Conservation (phyloP, 2,888 invertebrate genomes). For the Leistus spinibarbis region DNA sequence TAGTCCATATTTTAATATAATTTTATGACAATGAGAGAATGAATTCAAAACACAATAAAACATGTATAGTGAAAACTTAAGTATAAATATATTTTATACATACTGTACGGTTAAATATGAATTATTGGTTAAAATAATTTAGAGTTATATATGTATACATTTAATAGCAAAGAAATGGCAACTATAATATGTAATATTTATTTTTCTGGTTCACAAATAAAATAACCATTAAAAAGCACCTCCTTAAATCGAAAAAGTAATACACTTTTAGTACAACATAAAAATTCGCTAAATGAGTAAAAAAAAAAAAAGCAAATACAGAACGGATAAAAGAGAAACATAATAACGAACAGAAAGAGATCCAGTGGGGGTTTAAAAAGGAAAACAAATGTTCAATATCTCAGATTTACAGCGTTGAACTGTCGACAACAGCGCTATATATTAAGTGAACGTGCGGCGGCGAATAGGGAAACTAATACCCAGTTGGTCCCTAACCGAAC, state of each 20-base stretch:
- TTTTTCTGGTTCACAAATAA: background rate
- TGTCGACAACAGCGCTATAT: constrained; percentile 13
- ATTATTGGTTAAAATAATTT: too few species aligned
- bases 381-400: constrained; percentile 13
- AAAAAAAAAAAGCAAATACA: background rate
- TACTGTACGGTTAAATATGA: too few species aligned
- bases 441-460: background rate
- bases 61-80: too few species aligned
- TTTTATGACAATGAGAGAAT: too few species aligned
- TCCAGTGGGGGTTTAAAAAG: background rate
- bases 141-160: too few species aligned
- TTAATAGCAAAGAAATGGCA: too few species aligned
- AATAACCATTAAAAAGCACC: background rate
- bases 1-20: too few species aligned
- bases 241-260: background rate
- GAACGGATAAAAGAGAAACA: background rate
- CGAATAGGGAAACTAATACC: background rate
- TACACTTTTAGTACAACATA: background rate
- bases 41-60: too few species aligned
- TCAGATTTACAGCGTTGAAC: constrained; percentile 12
- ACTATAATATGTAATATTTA: background rate
- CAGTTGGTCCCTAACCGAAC: background rate
- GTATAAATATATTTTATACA: too few species aligned
- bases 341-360: background rate
- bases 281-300: background rate